phyloP scores from a whole-genome alignment of 2,888 invertebrate species.

The Tridacna crocea region DNA sequence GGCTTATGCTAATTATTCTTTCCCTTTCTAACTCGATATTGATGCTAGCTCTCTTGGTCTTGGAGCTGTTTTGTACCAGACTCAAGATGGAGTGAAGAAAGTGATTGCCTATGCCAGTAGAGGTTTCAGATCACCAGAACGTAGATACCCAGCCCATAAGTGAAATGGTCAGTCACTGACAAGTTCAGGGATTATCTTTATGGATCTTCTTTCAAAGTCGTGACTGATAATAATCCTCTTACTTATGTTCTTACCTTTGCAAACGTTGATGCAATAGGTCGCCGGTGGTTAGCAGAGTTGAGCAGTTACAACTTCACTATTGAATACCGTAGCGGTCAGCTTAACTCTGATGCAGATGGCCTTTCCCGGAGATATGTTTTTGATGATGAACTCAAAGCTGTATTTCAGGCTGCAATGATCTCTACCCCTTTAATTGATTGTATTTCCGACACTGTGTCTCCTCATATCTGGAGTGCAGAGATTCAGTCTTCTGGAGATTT shows the following conservation, averaged over 20 bases:
- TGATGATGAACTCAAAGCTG: not conserved
- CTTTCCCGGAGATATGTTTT: not conserved
- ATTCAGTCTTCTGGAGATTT: not conserved
- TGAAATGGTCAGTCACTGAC: not conserved
- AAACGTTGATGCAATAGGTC: not conserved
- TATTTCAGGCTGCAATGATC: not conserved
- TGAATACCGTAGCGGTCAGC: not conserved
- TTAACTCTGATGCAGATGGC: not conserved
- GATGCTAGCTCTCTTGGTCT: not conserved
- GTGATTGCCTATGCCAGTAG: not conserved
- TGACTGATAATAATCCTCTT: not conserved
- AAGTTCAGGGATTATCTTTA: not conserved
- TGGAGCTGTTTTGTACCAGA: conserved; percentile 6
- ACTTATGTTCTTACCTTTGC: not conserved
- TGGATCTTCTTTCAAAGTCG: not conserved
- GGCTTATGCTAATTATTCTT: not conserved
- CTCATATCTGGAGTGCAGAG: not conserved
- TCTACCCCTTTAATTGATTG: too few species aligned
- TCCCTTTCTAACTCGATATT: not conserved
- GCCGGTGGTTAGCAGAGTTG: not conserved
- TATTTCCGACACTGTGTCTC: too few species aligned
- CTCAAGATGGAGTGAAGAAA: not conserved
- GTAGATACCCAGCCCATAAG: not conserved
- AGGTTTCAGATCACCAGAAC: not conserved
- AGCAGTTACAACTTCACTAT: conserved; percentile 1